Evolutionary conservation across 2,113 vertebrate species (phyloP), one percentile per base, ranked within the genome.

Genomic region (Odocoileus hemionus): DNA sequence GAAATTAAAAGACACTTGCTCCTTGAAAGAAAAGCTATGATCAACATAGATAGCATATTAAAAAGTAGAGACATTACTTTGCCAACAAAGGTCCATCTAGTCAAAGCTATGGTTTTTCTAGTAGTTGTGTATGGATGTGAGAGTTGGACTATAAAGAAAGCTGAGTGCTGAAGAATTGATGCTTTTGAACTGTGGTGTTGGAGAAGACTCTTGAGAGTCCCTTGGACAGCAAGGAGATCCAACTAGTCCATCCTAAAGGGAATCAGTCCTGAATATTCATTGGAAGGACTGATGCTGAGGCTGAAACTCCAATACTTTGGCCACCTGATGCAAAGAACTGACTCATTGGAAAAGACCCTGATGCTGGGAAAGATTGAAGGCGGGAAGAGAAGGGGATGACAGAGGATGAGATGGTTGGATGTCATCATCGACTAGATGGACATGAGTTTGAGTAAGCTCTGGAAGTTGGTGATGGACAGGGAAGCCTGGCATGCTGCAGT

Each of bases 341-440:
- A 70, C 17, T 70, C 64, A 70, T 6, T 70, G 1, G 64, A 36
- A 67, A 70, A 70, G n/a, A 70, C n/a, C 17, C 17, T 36, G n/a
- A 36, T 70, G n/a, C 64, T 70, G 64, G 64, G n/a, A 70, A 70
- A 36, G 64, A 70, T 36, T 36, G 64, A 70, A 21, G n/a, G n/a
- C 0, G 1, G 64, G n/a, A 21, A 5, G 9, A 36, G 17, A 21
- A 21, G 64, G 9, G n/a, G n/a, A 21, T 0, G 1, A 70, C n/a
- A 70, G n/a, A 36, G 64, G 6, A 21, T 70, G n/a, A 70, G 64
- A 70, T 36, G 64, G 9, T 11, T 70, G n/a, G 17, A 70, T 70
- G 64, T n/a, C 64, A 70, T 70, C 64, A 36, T n/a, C 9, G 0
- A 70, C n/a, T 70, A 11, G 17, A 70, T 36, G 9, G 64, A 70